Evolutionary conservation across 2,113 vertebrate species (phyloP).

Genomic region (Cephalopholis sonnerati): DNA sequence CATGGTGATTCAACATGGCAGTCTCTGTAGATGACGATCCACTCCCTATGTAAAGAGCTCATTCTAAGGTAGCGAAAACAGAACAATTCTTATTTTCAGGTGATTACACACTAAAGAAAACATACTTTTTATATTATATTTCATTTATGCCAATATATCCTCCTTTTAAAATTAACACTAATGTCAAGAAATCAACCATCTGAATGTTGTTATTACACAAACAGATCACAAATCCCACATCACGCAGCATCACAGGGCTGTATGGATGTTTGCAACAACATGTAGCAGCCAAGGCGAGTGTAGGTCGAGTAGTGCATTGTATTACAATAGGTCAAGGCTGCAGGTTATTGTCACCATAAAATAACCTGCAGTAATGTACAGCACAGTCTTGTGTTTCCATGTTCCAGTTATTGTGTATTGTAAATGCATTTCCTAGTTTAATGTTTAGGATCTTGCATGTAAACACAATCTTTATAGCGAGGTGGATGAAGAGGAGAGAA

Average conservation of each 20-base stretch:
- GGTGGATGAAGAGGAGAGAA: conserved; percentile 37
- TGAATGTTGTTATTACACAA: neutral
- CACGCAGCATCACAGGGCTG: neutral
- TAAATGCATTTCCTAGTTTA: conserved; percentile 15
- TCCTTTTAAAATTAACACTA: neutral
- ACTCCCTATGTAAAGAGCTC: too few species aligned
- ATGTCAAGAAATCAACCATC: neutral
- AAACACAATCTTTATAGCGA: conserved; percentile 37
- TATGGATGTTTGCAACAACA: neutral
- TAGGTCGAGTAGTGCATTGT: too few species aligned
- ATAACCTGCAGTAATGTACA: conserved; percentile 29
- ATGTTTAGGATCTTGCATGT: conserved; percentile 16
- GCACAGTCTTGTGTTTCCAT: neutral
- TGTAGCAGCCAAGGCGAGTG: neutral
- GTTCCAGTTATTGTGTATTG: conserved; percentile 18
- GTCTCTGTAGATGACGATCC: too few species aligned
- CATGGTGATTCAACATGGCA: too few species aligned
- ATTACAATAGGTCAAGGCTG: conserved; percentile 45
- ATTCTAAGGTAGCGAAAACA: too few species aligned
- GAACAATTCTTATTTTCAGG: too few species aligned
- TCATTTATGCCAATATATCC: too few species aligned
- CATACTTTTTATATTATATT: too few species aligned
- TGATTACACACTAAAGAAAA: too few species aligned
- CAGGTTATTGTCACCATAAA: conserved; percentile 61
- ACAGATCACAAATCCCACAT: conserved; percentile 11